Evolutionary conservation across 1,140 invertebrate species (phyloP), one percentile per base, ranked within the genome.

Genomic region (Ceratitis capitata): DNA sequence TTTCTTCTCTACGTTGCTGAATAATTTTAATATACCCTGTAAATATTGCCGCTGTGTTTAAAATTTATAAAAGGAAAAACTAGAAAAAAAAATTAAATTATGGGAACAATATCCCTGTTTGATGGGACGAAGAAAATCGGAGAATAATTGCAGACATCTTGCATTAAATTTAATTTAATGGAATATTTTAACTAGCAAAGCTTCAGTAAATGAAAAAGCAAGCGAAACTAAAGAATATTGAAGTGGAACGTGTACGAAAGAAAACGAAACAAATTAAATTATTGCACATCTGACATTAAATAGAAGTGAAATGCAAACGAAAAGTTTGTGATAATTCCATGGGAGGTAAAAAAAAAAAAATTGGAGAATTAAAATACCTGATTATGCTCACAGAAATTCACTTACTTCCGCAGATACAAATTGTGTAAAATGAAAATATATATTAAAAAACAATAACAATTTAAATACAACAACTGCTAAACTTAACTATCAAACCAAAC

Each of bases 81-180:
- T 53, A 53, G n/a, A 53, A 53, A 53, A 61, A 61, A 58, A 32
- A 29, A n/a, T 69, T 39, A n/a, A n/a, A n/a, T n/a, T n/a, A n/a
- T n/a, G 39, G n/a, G 23, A 78, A 26, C 69, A 78, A 78, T 78
- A 78, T 26, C 45, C 7, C 16, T 78, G 35, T 14, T 6, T 4
- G 29, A 35, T 32, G 35, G 69, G 10, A 19, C 12, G 35, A 45
- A 3, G 42, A n/a, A 45, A 45, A 78, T 35, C 19, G 19, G 45
- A 78, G 39, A 78, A 78, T 78, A 78, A 78, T 78, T 78, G 69
- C 69, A 78, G 69, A 45, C 39, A 78, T 26, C n/a, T 78, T 78
- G 69, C 39, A 78, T 78, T 78, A 78, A 78, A 78, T 78, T 78
- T 47, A 47, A 45, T 42, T 78, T 78, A 78, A 78, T 78, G 39